Percentiles rank a stretch among this genome's conserved stretches.
phyloP scores from a whole-genome alignment of 2,113 vertebrate genomes.

The Eurystomus gularis region DNA sequence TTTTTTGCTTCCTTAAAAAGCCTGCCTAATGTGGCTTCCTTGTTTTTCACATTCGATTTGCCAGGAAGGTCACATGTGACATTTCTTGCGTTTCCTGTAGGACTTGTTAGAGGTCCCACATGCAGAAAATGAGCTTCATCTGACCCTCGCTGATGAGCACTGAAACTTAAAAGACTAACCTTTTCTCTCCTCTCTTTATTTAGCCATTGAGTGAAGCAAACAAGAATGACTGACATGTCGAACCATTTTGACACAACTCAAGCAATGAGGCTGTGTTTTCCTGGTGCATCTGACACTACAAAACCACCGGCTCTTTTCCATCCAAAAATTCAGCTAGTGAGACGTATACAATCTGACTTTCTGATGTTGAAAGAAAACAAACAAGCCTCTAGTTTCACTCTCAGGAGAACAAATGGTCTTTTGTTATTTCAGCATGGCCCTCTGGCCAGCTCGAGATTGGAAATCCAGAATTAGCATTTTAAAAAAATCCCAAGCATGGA shows the following conservation, averaged over 20 bases:
- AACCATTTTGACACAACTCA: background rate
- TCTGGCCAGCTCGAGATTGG: background rate
- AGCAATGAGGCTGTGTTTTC: background rate
- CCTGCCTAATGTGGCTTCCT: background rate
- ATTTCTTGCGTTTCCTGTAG: conserved; percentile 15
- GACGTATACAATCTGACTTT: background rate
- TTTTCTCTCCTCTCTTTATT: background rate
- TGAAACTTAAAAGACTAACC: background rate
- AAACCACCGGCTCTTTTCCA: conserved; percentile 4
- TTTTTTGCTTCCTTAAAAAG: conserved; percentile 36
- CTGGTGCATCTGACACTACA: background rate
- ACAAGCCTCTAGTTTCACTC: background rate
- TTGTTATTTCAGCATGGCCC: background rate
- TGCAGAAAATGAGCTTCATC: background rate
- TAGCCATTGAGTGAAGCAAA: background rate
- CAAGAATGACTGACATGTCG: background rate
- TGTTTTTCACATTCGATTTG: conserved; percentile 21
- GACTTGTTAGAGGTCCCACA: background rate
- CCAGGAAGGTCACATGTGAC: background rate
- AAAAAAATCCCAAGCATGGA: background rate
- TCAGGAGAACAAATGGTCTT: conserved; percentile 22
- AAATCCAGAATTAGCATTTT: background rate
- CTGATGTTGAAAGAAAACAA: conserved; percentile 4
- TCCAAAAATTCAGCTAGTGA: background rate
- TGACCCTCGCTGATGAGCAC: background rate